Evolutionary conservation across 2,113 vertebrate genomes (phyloP).

Genomic region (Gnathonemus echidnorhynchus): DNA sequence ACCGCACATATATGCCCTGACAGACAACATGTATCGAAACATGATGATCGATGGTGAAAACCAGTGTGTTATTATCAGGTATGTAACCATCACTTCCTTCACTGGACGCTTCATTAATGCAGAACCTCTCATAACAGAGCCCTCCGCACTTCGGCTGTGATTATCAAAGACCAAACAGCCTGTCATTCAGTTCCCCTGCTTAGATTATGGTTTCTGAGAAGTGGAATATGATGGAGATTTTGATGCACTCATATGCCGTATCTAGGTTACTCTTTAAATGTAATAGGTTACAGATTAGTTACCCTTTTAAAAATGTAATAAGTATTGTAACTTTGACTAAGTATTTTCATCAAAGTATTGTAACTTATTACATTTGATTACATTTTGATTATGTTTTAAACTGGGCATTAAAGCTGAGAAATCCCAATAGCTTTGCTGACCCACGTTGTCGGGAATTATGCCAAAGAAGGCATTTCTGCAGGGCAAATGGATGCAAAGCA

Average conservation of each 20-base stretch:
- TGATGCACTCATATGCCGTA: neutral
- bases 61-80: constrained; percentile 90
- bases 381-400: neutral
- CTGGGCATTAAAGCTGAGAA: neutral
- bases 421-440: neutral
- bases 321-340: neutral
- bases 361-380: neutral
- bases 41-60: constrained; percentile 96
- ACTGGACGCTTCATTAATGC: neutral
- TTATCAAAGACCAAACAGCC: neutral
- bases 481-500: neutral
- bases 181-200: neutral
- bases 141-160: neutral
- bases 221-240: neutral
- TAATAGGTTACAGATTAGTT: neutral
- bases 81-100: neutral
- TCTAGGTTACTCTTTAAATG: neutral
- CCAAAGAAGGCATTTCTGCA: neutral
- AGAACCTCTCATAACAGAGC: neutral
- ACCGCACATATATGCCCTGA: constrained; percentile 89
- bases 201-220: neutral
- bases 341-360: neutral
- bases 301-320: neutral
- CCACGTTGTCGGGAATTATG: neutral
- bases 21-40: constrained; percentile 95